Conservation (phyloP, 2,888 invertebrate species). For the Epiblema foenella region DNA sequence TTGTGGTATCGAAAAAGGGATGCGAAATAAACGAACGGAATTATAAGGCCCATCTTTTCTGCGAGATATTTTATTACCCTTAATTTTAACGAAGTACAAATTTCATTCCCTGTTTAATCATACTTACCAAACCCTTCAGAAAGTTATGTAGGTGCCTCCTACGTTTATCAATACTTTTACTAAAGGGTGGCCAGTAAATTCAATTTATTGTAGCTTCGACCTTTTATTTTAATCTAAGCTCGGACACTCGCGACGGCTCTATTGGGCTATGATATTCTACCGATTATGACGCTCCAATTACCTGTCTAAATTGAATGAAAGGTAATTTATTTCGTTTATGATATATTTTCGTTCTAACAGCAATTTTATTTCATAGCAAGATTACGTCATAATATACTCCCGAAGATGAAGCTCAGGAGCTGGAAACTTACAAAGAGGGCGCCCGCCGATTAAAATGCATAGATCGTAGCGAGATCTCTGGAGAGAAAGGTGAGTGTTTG, state of each 20-base stretch:
- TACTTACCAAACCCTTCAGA: neutral
- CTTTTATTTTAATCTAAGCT: conserved; percentile 25
- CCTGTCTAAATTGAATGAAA: neutral
- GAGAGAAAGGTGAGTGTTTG: too few species aligned
- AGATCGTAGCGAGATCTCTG: too few species aligned
- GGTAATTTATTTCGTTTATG: neutral
- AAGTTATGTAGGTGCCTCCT: neutral
- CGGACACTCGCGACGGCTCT: conserved; percentile 8
- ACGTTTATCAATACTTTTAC: conserved; percentile 14
- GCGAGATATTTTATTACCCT: neutral
- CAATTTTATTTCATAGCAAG: neutral
- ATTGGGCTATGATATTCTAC: neutral
- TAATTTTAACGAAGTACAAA: neutral
- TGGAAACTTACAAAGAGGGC: too few species aligned
- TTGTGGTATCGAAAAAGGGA: neutral
- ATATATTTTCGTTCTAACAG: neutral
- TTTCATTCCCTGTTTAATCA: conserved; percentile 5
- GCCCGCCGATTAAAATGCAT: too few species aligned
- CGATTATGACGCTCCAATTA: neutral
- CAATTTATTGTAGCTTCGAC: conserved; percentile 21
- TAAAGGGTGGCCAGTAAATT: conserved; percentile 15
- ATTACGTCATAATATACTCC: too few species aligned
- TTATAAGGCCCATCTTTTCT: neutral
- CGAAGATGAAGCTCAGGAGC: too few species aligned
- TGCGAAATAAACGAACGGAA: neutral